Evolutionary conservation across 2,113 vertebrate genomes (phyloP), one percentile per base, ranked within the genome.

Genomic region (Atlantisia rogersi): DNA sequence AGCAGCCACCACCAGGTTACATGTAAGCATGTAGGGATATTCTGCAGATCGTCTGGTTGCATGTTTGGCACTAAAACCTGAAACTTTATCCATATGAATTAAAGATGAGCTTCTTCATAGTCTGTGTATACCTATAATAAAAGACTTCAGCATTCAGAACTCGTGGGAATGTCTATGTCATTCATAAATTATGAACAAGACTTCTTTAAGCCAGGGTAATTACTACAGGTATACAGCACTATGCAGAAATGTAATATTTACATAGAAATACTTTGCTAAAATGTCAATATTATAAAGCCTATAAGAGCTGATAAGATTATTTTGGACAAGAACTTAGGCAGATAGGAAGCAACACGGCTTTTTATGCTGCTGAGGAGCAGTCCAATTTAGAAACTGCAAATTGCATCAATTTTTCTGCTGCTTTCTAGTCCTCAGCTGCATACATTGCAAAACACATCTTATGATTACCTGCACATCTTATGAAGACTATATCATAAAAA

Each of bases 141-240:
- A 56, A 40, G 46, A 37, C 53, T 84, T 75, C 29, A 29, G 13
- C 58, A 26, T 62, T 78, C 88, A 78, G 73, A 73, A 76, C 42
- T 71, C 59, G 64, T 25, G 12, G 31, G 46, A 95, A 86, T 1
- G 15, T 35, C 32, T 75, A 58, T 31, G 64, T 65, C 44, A 73
- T 83, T 93, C 80, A 95, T 96, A 88, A 97, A 94, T 90, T 25
- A 95, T 92, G 80, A 92, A 50, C 16, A 8, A 85, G 79, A 28
- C 22, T 90, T 67, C 68, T 76, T 88, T 21, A 92, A 82, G 31
- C 26, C 21, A 0, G 37, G 52, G 46, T 94, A 83, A 94, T 95
- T 91, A 91, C 68, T 74, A 22, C 58, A 94, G 65, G 53, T 90
- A 82, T 58, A 75, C 7, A 63, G 65, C 46, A 75, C 52, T 40